These are phyloP conservation scores for Listrodromus nycthemerus DNA, from an alignment of 2,888 invertebrate species.

Conservation along the genomic window DNA sequence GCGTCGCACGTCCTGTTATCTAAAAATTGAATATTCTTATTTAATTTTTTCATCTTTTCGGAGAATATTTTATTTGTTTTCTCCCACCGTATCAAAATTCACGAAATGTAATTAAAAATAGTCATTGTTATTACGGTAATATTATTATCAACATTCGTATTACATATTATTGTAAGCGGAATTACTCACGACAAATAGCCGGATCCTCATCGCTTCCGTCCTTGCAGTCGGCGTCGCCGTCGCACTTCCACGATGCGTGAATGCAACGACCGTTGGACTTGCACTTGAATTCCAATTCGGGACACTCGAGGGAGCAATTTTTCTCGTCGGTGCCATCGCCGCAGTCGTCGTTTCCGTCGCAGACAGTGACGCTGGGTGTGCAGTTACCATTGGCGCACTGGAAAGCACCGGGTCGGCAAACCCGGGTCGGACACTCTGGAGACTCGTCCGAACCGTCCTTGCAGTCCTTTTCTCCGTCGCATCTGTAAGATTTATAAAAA, in stretches of 20 bases:
- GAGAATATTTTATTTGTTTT: neutral
- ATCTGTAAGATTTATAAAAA: constrained; percentile 83
- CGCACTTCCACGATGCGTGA: constrained; percentile 95
- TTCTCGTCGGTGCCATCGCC: constrained; percentile 95
- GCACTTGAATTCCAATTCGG: constrained; percentile 96
- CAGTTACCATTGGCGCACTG: constrained; percentile 97
- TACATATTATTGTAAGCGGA: neutral
- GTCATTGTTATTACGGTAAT: no score
- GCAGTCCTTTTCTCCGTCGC: constrained; percentile 97
- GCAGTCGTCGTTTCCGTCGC: constrained; percentile 97
- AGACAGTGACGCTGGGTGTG: constrained; percentile 96
- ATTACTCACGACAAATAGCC: constrained; percentile 90
- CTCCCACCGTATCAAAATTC: no score
- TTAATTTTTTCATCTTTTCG: neutral
- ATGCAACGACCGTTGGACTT: constrained; percentile 94
- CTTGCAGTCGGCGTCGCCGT: constrained; percentile 97
- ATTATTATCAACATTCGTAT: neutral
- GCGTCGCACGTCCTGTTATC: constrained; percentile 92
- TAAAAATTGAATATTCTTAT: constrained; percentile 71
- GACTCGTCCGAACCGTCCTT: constrained; percentile 97
- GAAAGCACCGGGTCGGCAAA: constrained; percentile 96
- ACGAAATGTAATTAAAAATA: no score
- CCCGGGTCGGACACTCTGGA: constrained; percentile 91
- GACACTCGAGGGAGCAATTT: constrained; percentile 94
- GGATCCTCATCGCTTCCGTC: constrained; percentile 97